Conservation (phyloP, 2,113 vertebrate species). For the Mustela nigripes region DNA sequence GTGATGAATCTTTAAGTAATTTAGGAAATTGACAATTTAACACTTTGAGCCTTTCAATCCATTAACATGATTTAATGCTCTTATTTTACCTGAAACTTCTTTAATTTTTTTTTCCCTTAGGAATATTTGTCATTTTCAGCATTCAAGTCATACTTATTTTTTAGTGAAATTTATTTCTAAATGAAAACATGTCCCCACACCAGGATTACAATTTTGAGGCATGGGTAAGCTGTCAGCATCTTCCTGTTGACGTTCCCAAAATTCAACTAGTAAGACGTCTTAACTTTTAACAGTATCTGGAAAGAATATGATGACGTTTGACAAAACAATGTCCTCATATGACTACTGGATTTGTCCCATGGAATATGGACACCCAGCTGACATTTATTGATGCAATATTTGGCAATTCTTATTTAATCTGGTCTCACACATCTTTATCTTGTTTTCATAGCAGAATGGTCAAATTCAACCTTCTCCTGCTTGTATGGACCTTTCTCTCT, state of each 20-base stretch:
- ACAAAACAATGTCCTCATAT: accelerated
- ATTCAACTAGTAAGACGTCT: neutral
- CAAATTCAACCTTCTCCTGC: neutral
- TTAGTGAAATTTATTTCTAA: neutral
- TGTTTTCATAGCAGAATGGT: neutral
- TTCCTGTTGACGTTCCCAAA: neutral
- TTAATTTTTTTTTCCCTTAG: neutral
- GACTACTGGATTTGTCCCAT: neutral
- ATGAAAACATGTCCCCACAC: neutral
- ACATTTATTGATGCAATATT: neutral
- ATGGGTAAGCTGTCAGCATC: neutral
- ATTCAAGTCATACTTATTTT: neutral
- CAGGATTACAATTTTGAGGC: neutral
- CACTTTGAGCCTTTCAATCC: neutral
- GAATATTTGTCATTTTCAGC: neutral
- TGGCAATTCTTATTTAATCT: neutral
- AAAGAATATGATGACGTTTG: neutral
- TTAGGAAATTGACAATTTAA: neutral
- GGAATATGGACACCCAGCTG: neutral
- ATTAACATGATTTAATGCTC: neutral
- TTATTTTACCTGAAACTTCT: neutral
- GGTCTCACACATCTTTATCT: neutral
- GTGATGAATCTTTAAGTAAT: neutral
- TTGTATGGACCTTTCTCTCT: neutral
- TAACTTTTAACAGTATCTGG: neutral